phyloP scores from a whole-genome alignment of 1,140 invertebrate species.

The Achatina immaculata region DNA sequence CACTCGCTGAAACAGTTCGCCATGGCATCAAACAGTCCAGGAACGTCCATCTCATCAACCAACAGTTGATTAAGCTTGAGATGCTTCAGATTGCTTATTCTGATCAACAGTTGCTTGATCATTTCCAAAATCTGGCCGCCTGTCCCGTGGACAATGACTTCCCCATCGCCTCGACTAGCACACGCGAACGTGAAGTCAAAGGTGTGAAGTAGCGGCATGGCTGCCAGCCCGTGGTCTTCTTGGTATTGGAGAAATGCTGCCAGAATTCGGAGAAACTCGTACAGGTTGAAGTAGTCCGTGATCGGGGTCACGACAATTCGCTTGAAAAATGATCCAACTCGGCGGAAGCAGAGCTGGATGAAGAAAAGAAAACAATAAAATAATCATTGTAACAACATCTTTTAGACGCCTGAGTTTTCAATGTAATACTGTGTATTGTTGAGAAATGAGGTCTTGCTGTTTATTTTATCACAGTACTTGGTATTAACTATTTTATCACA shows the following conservation, averaged over 20 bases:
- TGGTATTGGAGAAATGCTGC: constrained; percentile 55
- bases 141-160: constrained; percentile 78
- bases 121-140: constrained; percentile 75
- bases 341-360: constrained; percentile 76
- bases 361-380: background rate
- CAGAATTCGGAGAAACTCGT: constrained; percentile 79
- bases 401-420: background rate
- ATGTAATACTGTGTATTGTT: background rate
- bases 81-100: constrained; percentile 77
- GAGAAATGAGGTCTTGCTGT: too few relatives aligned
- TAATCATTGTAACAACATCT: background rate
- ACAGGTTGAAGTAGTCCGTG: constrained; percentile 86
- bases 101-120: constrained; percentile 76
- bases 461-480: too few relatives aligned
- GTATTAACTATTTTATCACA: too few relatives aligned
- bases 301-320: constrained; percentile 81
- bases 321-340: constrained; percentile 79
- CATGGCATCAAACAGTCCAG: constrained; percentile 80
- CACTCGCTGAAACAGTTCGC: constrained; percentile 75
- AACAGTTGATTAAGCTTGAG: constrained; percentile 84
- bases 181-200: constrained; percentile 85
- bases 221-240: constrained; percentile 60
- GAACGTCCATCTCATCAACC: constrained; percentile 75
- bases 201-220: constrained; percentile 62
- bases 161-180: constrained; percentile 72